Base-by-base conservation (phyloP, 2,113 vertebrate genomes). In the Arvicanthis niloticus region DNA sequence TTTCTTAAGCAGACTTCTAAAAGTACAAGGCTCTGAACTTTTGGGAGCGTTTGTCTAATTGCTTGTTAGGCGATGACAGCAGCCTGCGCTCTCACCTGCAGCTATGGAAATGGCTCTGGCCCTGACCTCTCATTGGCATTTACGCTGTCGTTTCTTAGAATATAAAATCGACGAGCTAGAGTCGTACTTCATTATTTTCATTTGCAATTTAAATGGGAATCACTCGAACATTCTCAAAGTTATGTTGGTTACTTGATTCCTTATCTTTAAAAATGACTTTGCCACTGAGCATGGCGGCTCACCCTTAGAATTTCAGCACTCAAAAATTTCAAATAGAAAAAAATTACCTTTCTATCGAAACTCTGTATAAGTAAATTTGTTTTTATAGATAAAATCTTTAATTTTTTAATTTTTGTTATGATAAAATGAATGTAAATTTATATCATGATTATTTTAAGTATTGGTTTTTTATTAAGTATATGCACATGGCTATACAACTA, bases 191-290 rank as follows among this genome's bases (percentile, higher is more conserved):
- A 87, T 73, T 95, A 34, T 89, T 96, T 96, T 81, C 86, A 67
- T 88, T 86, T 88, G 70, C 21, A 56, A 19, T 92, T 95, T 45
- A 88, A 82, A 81, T 67, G 53, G 34, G 29, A 76, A 92, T 51
- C 48, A n/a, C 40, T 65, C 80, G 80, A 88, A 91, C 6, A 34
- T 88, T 72, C 88, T 88, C 56, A 67, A 56, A 95, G 56, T 95
- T 72, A 72, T 45, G 45, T 13, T 67, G 84, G 16, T 53, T 34
- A 88, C 91, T 97, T 88, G 86, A 94, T 45, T 75, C 78, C 94
- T 72, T 56, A 34, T 2, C 60, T 81, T 89, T 73, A 81, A 70
- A 96, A 86, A 80, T 72, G 70, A 58, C 29, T 72, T 45, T 68
- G 37, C 4, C 12, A 16, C 31, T 7, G 16, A n/a, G 65, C 21